A percentile compares a stretch with the other conserved stretches of the same genome.
Conservation (phyloP, 2,888 invertebrate species). For the Conchocele bisecta region DNA sequence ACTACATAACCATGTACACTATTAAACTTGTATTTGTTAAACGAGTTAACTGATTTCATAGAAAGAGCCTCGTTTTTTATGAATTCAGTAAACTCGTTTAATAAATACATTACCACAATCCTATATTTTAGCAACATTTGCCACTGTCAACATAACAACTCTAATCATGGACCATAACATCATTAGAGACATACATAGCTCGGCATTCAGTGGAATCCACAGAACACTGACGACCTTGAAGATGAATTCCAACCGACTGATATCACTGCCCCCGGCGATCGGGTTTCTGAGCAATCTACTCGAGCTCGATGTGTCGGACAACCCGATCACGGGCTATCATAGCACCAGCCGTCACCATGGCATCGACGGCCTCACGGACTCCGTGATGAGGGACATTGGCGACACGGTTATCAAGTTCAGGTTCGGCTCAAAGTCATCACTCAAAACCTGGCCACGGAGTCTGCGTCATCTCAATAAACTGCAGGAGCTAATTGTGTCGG, state of each 20-base stretch:
- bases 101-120: no score
- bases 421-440: slow-evolving; percentile 43
- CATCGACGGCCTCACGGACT: slow-evolving; percentile 40
- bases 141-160: slow-evolving; percentile 22
- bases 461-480: slow-evolving; percentile 56
- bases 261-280: slow-evolving; percentile 27
- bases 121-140: no score
- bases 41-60: no score
- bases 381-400: slow-evolving; percentile 39
- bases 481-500: slow-evolving; percentile 45
- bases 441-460: slow-evolving; percentile 52
- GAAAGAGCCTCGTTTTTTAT: no score
- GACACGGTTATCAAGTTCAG: slow-evolving; percentile 38
- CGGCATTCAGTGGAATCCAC: slow-evolving; percentile 41
- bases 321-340: slow-evolving; percentile 43
- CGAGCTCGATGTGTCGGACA: slow-evolving; percentile 49
- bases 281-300: slow-evolving; percentile 8
- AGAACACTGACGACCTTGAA: slow-evolving; percentile 19
- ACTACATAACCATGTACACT: no score
- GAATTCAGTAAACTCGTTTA: no score
- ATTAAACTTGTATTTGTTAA: no score
- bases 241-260: slow-evolving; percentile 43
- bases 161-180: slow-evolving; percentile 43
- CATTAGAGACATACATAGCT: slow-evolving; percentile 17
- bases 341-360: slow-evolving; percentile 8